Conservation (phyloP, 2,888 invertebrate species). For the Napeogenes inachia region DNA sequence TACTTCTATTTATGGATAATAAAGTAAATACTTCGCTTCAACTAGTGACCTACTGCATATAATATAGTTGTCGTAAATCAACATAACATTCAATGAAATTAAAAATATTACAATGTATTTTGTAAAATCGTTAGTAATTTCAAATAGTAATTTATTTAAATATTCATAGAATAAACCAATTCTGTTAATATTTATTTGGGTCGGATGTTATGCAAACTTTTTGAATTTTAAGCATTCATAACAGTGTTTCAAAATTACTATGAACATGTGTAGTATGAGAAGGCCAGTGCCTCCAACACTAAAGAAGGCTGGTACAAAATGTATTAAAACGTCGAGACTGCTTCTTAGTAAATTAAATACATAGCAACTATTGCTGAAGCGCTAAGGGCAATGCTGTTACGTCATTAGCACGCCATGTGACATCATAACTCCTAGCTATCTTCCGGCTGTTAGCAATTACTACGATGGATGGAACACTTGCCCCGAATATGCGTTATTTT, state of each 20-base stretch:
- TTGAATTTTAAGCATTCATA: background rate
- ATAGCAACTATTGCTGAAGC: constrained; percentile 51
- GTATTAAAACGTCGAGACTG: constrained; percentile 32
- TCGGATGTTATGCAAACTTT: background rate
- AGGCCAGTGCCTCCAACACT: constrained; percentile 2
- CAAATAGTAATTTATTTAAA: too few species aligned
- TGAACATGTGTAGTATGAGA: too few species aligned
- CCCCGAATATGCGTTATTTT: constrained; percentile 49
- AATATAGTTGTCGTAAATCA: too few species aligned
- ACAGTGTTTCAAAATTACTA: too few species aligned
- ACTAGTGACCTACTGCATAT: too few species aligned
- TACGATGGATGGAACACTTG: constrained; percentile 63
- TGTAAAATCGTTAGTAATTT: too few species aligned
- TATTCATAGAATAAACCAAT: too few species aligned
- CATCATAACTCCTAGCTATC: constrained; percentile 70
- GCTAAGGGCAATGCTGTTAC: constrained; percentile 68
- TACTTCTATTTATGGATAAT: too few species aligned
- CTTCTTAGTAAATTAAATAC: constrained; percentile 53
- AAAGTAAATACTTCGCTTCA: too few species aligned
- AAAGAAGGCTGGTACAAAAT: constrained; percentile 26
- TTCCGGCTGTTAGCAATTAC: constrained; percentile 72
- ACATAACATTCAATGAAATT: too few species aligned
- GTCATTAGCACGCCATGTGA: constrained; percentile 74
- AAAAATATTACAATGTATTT: too few species aligned
- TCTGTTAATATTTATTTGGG: too few species aligned